Conservation (phyloP, 2,113 vertebrate species). For the Heterotilapia buettikoferi region DNA sequence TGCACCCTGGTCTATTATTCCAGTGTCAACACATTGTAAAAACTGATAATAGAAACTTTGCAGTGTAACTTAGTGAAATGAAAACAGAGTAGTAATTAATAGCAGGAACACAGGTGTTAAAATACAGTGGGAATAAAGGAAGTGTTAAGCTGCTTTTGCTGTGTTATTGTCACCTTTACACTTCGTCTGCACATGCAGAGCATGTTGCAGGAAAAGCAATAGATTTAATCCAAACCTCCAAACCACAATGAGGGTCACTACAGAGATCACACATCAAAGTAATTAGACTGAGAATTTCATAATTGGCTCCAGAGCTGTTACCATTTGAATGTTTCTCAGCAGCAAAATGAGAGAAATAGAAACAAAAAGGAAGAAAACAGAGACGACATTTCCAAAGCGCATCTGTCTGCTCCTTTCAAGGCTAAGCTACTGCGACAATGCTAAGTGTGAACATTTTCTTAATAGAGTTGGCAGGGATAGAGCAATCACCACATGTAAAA, state of each 20-base stretch:
- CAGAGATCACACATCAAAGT: constrained; percentile 70
- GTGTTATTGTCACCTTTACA: constrained; percentile 3
- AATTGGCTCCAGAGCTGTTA: constrained; percentile 68
- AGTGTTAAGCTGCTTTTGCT: not conserved
- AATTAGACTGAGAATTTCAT: constrained; percentile 70
- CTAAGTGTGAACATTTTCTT: constrained; percentile 46
- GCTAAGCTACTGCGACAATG: constrained; percentile 58
- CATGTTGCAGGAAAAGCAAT: constrained; percentile 16
- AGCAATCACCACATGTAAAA: constrained; percentile 41
- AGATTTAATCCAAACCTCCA: constrained; percentile 47
- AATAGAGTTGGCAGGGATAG: constrained; percentile 55
- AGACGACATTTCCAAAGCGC: constrained; percentile 35
- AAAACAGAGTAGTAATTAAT: constrained; percentile 8
- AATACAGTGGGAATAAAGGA: not conserved
- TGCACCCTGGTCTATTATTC: not conserved
- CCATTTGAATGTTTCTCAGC: constrained; percentile 49
- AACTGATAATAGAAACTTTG: constrained; percentile 9
- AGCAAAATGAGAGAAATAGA: constrained; percentile 44
- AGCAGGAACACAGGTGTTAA: not conserved
- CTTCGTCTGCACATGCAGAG: not conserved
- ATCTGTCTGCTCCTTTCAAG: constrained; percentile 54
- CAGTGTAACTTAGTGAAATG: not conserved
- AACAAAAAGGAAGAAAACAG: constrained; percentile 42
- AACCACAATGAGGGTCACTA: constrained; percentile 51
- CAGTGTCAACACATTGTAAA: not conserved